Evolutionary conservation across 1,140 invertebrate species (phyloP).

Genomic region (Charaxes varanes): DNA sequence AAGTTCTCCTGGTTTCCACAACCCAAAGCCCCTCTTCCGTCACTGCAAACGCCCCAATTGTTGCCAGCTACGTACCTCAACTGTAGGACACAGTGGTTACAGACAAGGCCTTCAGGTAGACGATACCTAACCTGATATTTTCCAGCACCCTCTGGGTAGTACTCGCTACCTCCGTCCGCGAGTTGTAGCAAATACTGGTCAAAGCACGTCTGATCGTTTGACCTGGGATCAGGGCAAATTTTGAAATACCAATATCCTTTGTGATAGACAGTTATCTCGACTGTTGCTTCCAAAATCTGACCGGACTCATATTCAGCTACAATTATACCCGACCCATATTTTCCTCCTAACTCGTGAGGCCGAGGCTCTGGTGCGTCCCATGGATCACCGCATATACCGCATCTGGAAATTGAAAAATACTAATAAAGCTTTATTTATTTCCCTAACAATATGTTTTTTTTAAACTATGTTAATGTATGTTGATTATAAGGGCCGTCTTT

Average conservation of each 20-base stretch:
- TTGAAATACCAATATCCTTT: constrained; percentile 91
- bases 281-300: constrained; percentile 78
- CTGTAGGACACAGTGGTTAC: constrained; percentile 86
- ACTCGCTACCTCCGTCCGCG: constrained; percentile 70
- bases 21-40: constrained; percentile 80
- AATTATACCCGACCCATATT: constrained; percentile 84
- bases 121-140: constrained; percentile 81
- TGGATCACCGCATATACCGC: constrained; percentile 90
- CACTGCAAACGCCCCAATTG: constrained; percentile 83
- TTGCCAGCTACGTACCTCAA: constrained; percentile 88
- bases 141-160: constrained; percentile 82
- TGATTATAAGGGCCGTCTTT: no score
- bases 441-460: no score
- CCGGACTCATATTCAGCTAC: constrained; percentile 81
- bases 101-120: constrained; percentile 79
- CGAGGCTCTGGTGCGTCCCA: constrained; percentile 82
- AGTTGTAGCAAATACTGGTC: constrained; percentile 80
- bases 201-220: constrained; percentile 83
- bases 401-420: no score
- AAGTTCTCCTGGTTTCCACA: constrained; percentile 92
- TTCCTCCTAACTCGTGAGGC: constrained; percentile 88
- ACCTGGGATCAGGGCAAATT: constrained; percentile 77
- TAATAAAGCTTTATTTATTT: no score
- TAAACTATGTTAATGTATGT: no score
- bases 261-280: constrained; percentile 86